These are phyloP conservation scores for Charina bottae DNA, from an alignment of 2,113 vertebrate genomes.

Conservation along the genomic window DNA sequence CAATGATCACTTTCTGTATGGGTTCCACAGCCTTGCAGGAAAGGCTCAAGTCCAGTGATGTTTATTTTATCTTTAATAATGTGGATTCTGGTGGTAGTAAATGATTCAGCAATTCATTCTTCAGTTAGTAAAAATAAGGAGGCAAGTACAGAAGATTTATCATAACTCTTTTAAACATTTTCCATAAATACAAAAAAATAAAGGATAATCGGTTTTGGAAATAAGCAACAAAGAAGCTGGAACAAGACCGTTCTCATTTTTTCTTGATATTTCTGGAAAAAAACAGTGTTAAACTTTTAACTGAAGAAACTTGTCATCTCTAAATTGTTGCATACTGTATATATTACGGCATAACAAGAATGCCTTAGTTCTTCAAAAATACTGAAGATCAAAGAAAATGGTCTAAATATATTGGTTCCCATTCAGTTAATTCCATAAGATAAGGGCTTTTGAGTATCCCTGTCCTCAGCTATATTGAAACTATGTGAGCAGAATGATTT, in stretches of 20 bases:
- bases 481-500: background rate
- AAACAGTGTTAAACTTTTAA: constrained; percentile 29
- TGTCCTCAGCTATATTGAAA: constrained; percentile 40
- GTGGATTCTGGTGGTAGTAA: background rate
- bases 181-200: background rate
- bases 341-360: constrained; percentile 37
- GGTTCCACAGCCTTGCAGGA: background rate
- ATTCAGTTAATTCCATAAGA: constrained; percentile 39
- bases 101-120: background rate
- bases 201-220: constrained; percentile 25
- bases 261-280: constrained; percentile 37
- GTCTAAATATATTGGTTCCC: constrained; percentile 38
- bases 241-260: background rate
- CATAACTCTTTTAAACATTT: background rate
- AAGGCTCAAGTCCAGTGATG: background rate
- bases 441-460: constrained; percentile 46
- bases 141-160: background rate
- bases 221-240: constrained; percentile 24
- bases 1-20: background rate
- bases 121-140: background rate
- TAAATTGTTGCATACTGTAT: constrained; percentile 12
- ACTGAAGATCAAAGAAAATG: constrained; percentile 34
- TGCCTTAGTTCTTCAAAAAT: constrained; percentile 20
- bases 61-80: background rate
- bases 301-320: constrained; percentile 25